Evolutionary conservation across 2,888 invertebrate species (phyloP).

Genomic region (Oxystoma pomonae): DNA sequence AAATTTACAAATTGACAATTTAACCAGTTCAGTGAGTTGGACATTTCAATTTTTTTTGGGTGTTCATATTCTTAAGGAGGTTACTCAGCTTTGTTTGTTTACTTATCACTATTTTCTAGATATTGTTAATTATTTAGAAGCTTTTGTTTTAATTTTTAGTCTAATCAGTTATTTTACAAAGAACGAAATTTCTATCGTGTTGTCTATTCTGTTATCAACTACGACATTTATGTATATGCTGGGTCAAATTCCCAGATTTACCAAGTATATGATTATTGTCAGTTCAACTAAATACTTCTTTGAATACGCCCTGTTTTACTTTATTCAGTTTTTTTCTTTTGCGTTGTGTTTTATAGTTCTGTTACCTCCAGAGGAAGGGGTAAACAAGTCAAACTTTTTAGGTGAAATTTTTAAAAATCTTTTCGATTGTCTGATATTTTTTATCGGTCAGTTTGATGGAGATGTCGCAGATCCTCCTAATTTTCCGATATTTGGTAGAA

Average conservation of each 20-base stretch:
- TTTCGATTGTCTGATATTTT: conserved; percentile 30
- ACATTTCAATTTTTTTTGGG: conserved; percentile 19
- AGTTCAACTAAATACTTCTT: conserved; percentile 32
- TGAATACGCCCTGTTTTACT: conserved; percentile 32
- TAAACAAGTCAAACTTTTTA: not conserved
- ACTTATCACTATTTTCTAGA: conserved; percentile 26
- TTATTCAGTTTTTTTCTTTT: conserved; percentile 32
- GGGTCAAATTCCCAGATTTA: conserved; percentile 30
- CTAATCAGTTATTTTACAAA: conserved; percentile 14
- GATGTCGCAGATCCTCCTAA: conserved; percentile 24
- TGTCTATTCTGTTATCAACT: conserved; percentile 27
- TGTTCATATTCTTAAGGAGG: conserved; percentile 27
- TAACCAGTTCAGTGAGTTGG: conserved; percentile 5
- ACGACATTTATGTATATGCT: conserved; percentile 27
- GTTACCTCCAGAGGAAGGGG: conserved; percentile 22
- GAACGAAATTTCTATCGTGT: conserved; percentile 25
- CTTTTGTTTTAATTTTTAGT: conserved; percentile 21
- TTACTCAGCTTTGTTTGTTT: conserved; percentile 24
- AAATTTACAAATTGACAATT: conserved; percentile 14
- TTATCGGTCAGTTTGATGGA: conserved; percentile 33
- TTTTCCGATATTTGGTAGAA: conserved; percentile 29
- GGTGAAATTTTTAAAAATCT: conserved; percentile 24
- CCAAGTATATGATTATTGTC: conserved; percentile 33
- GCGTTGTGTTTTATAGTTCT: conserved; percentile 33
- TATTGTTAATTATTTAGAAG: conserved; percentile 27